Conservation (phyloP, 30 jellyfish, hydroid and myxozoan species). For the Sanderia malayensis region DNA sequence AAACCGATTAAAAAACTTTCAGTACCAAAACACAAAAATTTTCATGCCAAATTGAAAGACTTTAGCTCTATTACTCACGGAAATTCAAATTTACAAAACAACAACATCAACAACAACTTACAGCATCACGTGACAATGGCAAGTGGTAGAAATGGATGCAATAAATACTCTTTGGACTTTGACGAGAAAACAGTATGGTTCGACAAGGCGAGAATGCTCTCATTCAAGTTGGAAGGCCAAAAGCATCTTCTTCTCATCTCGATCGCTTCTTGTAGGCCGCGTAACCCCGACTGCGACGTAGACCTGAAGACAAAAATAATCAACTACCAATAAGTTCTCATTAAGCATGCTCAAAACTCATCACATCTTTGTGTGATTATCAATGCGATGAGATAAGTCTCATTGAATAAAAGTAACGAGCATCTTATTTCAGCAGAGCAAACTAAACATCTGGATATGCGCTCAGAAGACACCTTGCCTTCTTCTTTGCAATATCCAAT, state of each 20-base stretch:
- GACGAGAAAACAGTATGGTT: constrained; percentile 78
- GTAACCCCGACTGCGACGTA: background rate
- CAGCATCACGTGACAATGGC: constrained; percentile 73
- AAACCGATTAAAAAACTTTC: too few species aligned
- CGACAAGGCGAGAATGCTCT: constrained; percentile 53
- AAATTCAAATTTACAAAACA: too few species aligned
- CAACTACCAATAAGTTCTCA: background rate
- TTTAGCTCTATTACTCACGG: too few species aligned
- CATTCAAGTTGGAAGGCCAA: constrained; percentile 44
- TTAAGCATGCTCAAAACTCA: background rate
- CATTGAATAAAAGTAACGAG: too few species aligned
- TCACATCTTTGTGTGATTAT: background rate
- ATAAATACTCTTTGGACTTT: constrained; percentile 49
- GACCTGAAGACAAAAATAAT: background rate
- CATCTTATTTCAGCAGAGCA: too few species aligned
- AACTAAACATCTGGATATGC: too few species aligned
- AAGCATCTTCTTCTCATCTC: constrained; percentile 10
- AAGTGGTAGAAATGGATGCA: constrained; percentile 84
- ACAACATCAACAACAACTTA: too few species aligned
- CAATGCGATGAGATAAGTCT: too few species aligned
- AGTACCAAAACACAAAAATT: too few species aligned
- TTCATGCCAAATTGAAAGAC: too few species aligned
- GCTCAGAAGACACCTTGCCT: too few species aligned
- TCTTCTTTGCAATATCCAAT: too few species aligned
- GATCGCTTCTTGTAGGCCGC: background rate